Evolutionary conservation across 2,113 vertebrate species (phyloP), one percentile per base, ranked within the genome.

Genomic region (Microcebus lehilahytsara): DNA sequence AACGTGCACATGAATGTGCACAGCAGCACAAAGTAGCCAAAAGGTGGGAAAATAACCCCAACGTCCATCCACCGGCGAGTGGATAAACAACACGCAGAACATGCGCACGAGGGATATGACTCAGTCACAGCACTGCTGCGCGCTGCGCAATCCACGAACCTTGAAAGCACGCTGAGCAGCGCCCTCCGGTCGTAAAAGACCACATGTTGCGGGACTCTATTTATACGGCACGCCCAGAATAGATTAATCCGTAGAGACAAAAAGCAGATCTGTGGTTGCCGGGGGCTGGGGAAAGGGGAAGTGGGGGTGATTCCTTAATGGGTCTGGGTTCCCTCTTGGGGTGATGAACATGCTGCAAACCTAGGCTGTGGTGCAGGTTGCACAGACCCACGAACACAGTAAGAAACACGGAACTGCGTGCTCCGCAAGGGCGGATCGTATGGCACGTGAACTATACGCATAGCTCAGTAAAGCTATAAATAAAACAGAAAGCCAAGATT

Each of bases 21-120:
- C 0, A 5, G 22, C 17, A 30, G 3, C 40, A 0, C 77, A 4
- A 1, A n/a, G 4, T 1, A 56, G 83, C 80, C 37, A 16, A 16
- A 71, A 34, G 8, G 25, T 19, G 42, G 16, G 53, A 3, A 13
- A 30, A 1, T 5, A 19, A 32, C 60, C 22, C 62, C 3, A 22
- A 46, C 0, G 8, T 19, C n/a, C 42, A 37, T 10, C 67, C 2
- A 22, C 3, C 0, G 9, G 32, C 4, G 69, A 37, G 13, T 0
- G 9, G 64, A 34, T 2, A 20, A 40, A 14, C 4, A 19, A 20
- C 64, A n/a, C 0, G 5, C 0, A 10, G 20, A 3, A 2, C 2
- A 9, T n/a, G 62, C 32, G 1, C 3, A 11, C 10, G 0, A 0
- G 16, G 60, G 34, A 10, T 2, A 0, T 9, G 3, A 2, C 22